Conservation (phyloP, 2,113 vertebrate species). For the Nymphicus hollandicus region DNA sequence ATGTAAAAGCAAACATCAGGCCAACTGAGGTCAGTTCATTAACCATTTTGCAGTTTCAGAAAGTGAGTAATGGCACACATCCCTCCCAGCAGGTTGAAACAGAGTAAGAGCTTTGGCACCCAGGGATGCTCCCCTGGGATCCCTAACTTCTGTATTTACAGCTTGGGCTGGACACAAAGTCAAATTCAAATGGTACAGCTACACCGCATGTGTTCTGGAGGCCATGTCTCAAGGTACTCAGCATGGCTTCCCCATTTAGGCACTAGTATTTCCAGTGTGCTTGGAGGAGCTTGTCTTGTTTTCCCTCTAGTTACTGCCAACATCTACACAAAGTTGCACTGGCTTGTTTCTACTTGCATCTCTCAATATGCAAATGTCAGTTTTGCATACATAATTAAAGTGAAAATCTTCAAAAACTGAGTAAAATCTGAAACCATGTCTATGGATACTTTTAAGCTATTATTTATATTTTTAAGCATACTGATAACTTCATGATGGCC, state of each 20-base stretch:
- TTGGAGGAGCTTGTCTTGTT: neutral
- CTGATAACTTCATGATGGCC: neutral
- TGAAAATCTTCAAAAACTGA: neutral
- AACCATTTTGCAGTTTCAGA: neutral
- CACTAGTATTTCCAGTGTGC: neutral
- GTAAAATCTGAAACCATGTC: neutral
- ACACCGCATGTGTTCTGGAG: accelerated
- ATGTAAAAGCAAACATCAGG: neutral
- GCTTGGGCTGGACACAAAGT: neutral
- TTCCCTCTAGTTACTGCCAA: neutral
- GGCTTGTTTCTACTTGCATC: neutral
- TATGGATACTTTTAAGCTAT: neutral
- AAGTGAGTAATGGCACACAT: neutral
- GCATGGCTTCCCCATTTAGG: neutral
- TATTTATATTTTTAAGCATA: neutral
- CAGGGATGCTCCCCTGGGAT: neutral
- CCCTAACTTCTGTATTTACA: neutral
- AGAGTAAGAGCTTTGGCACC: neutral
- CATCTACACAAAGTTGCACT: neutral
- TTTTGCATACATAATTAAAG: neutral
- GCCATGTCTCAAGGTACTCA: neutral
- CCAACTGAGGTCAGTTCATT: neutral
- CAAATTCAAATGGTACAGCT: neutral
- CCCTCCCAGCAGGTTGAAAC: neutral
- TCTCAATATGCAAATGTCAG: neutral